Conservation (phyloP, 2,888 invertebrate species). For the Eubasilissa splendida region DNA sequence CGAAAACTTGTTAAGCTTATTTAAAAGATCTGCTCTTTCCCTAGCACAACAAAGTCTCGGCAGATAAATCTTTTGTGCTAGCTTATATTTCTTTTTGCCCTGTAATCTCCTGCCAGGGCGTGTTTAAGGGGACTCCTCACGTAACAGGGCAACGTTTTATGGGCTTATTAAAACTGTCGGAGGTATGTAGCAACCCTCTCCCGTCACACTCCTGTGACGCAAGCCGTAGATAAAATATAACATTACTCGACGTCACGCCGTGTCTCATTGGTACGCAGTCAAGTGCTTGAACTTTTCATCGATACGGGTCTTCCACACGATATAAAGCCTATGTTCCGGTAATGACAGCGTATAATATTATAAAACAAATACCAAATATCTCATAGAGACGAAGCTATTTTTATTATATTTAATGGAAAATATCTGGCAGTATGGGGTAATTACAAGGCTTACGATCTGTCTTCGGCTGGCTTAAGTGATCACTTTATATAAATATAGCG, state of each 20-base stretch:
- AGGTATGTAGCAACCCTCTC: neutral
- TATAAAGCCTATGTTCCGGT: no score
- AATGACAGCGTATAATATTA: no score
- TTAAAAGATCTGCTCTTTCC: neutral
- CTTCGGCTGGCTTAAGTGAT: no score
- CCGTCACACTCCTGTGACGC: constrained; percentile 19
- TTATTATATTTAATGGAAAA: no score
- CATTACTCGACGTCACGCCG: neutral
- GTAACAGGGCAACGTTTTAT: constrained; percentile 31
- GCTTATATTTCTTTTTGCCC: constrained; percentile 18
- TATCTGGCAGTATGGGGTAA: no score
- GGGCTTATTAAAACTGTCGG: constrained; percentile 40
- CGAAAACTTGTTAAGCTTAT: neutral
- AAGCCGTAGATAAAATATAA: constrained; percentile 16
- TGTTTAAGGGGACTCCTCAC: constrained; percentile 31
- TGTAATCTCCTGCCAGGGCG: constrained; percentile 19
- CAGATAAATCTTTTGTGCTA: constrained; percentile 21
- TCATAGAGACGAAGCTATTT: no score
- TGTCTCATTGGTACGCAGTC: constrained; percentile 11
- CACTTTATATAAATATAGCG: no score
- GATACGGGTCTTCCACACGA: no score
- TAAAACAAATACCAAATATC: no score
- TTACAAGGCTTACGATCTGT: no score
- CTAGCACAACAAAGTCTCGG: neutral
- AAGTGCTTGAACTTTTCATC: no score